phyloP scores from a whole-genome alignment of 1,140 invertebrate species.

The Laupala kohalensis region DNA sequence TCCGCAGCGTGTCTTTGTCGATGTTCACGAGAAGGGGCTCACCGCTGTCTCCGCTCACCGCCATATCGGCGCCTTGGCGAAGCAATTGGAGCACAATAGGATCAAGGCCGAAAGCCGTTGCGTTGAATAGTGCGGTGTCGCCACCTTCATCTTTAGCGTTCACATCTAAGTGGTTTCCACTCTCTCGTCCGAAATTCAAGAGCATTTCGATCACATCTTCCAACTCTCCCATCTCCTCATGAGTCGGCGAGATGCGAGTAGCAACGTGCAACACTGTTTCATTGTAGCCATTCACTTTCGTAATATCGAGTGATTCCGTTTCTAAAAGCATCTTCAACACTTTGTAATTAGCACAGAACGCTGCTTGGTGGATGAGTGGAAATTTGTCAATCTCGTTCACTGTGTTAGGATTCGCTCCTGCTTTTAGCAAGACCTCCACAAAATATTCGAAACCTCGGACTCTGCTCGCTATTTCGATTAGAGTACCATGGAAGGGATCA shows the following conservation, averaged over 20 bases:
- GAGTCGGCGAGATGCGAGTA: background rate
- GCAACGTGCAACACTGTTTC: conserved; percentile 3
- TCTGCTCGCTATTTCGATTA: conserved; percentile 36
- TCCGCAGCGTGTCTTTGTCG: conserved; percentile 43
- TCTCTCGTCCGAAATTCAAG: no score
- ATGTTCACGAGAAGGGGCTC: conserved; percentile 56
- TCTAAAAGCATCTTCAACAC: conserved; percentile 37
- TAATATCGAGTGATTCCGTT: background rate
- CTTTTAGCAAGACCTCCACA: conserved; percentile 41
- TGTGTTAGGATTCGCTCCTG: conserved; percentile 50
- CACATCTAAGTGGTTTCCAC: conserved; percentile 35
- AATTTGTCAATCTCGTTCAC: conserved; percentile 43
- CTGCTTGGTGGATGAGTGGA: conserved; percentile 51
- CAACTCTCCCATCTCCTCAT: background rate
- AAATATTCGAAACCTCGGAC: conserved; percentile 28
- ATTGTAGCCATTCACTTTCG: background rate
- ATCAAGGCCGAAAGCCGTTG: conserved; percentile 47
- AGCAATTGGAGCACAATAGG: conserved; percentile 45
- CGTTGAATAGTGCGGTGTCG: conserved; percentile 71
- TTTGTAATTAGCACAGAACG: conserved; percentile 38
- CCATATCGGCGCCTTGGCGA: conserved; percentile 53
- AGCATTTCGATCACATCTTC: background rate
- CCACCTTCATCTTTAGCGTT: conserved; percentile 53
- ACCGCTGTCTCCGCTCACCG: conserved; percentile 46
- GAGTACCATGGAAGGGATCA: conserved; percentile 32